Evolutionary conservation across 1,140 invertebrate species (phyloP), one percentile per base, ranked within the genome.

Genomic region (Dinoponera quadriceps): DNA sequence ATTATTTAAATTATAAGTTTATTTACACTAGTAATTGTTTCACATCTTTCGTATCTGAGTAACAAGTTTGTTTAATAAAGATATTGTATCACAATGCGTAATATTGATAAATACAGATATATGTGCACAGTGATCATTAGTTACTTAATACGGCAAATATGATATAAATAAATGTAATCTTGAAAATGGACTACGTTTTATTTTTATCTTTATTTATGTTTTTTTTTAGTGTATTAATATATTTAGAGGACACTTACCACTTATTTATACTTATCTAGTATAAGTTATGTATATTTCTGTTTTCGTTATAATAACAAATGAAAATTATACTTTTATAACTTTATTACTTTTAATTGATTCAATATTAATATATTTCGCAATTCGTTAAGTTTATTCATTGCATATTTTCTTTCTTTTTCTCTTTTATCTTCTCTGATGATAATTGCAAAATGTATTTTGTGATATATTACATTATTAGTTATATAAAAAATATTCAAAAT

Each of bases 41-140:
- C 59, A 71, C 27, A 63, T 44, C 63, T 73, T 83, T 86, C 51
- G 29, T 48, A 81, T 68, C 38, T 44, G 71, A 60, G 59, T 22
- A 84, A 75, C 73, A 60, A 78, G 44, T 83, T 33, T 71, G 55
- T 74, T 72, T 29, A 66, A 55, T 66, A 69, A 77, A 59, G 16
- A 83, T 72, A 72, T 88, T 88, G 83, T 85, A 77, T 63, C 38
- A n/a, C n/a, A 49, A 38, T 73, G 72, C 29, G 80, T 63, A 77
- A 84, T 51, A 82, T 78, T 59, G 49, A 68, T 62, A 86, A 66
- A 75, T 88, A 88, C 51, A 74, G 49, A 78, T 88, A 84, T 55
- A 84, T 88, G 54, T 88, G 73, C 65, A 88, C 33, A 74, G 51
- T 71, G 48, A 78, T 55, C 71, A 88, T 60, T 73, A 74, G 66